A percentile compares a stretch with the other conserved stretches of the same genome.
These are phyloP conservation scores for Amblyjoppa proteus DNA, from an alignment of 2,888 invertebrate genomes.

Conservation along the genomic window DNA sequence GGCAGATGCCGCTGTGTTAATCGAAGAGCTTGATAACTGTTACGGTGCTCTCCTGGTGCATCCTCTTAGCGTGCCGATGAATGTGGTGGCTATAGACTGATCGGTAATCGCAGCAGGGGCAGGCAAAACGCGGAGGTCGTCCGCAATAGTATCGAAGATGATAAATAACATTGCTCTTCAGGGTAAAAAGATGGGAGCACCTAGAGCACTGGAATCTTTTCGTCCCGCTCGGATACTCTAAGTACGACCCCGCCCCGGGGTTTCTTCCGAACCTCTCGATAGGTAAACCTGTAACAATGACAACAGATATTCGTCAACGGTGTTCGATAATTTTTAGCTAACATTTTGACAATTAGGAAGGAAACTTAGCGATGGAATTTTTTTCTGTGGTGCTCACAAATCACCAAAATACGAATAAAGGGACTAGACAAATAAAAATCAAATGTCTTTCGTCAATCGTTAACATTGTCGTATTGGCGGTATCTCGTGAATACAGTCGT, in stretches of 20 bases:
- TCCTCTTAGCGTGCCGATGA: neutral
- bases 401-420: neutral
- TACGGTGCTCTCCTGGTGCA: too few species aligned
- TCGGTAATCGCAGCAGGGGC: slow-evolving; percentile 80
- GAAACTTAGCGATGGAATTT: neutral
- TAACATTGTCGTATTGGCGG: slow-evolving; percentile 1
- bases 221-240: slow-evolving; percentile 62
- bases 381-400: neutral
- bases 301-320: neutral
- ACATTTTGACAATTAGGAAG: too few species aligned
- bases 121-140: slow-evolving; percentile 80
- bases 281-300: slow-evolving; percentile 1
- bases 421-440: neutral
- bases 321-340: too few species aligned
- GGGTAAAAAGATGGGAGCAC: slow-evolving; percentile 80
- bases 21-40: too few species aligned
- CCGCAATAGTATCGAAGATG: slow-evolving; percentile 83
- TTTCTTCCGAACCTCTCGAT: neutral
- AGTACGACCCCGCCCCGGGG: slow-evolving; percentile 10
- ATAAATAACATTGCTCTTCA: slow-evolving; percentile 81
- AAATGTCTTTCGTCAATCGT: neutral
- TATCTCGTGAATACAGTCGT: neutral
- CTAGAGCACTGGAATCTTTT: slow-evolving; percentile 77
- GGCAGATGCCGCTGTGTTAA: too few species aligned
- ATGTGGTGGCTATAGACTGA: slow-evolving; percentile 74